phyloP scores from a whole-genome alignment of 1,140 invertebrate genomes.

The Cepaea nemoralis region DNA sequence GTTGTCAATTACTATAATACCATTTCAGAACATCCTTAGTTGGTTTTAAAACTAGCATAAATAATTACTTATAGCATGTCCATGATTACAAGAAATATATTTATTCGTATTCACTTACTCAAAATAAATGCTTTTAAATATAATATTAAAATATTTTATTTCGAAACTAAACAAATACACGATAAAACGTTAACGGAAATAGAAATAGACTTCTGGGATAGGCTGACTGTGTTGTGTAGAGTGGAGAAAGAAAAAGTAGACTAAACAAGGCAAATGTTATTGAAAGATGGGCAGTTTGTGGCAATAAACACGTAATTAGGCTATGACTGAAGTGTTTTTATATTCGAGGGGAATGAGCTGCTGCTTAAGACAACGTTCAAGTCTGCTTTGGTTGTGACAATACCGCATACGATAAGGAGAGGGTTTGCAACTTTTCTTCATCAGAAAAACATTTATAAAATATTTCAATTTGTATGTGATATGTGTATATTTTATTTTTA shows the following conservation, averaged over 20 bases:
- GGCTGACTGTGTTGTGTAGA: slow-evolving; percentile 21
- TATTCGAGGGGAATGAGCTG: background rate
- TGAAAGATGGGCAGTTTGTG: background rate
- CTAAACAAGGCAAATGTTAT: background rate
- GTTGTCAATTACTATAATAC: too few relatives aligned
- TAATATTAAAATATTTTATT: too few relatives aligned
- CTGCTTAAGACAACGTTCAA: background rate
- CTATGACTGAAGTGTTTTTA: background rate
- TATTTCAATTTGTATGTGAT: slow-evolving; percentile 16
- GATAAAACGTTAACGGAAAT: slow-evolving; percentile 22
- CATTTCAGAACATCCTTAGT: too few relatives aligned
- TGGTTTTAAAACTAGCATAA: too few relatives aligned
- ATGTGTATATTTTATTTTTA: background rate
- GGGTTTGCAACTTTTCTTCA: slow-evolving; percentile 8
- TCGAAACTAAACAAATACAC: slow-evolving; percentile 20
- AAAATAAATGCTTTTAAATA: too few relatives aligned
- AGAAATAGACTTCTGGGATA: slow-evolving; percentile 10
- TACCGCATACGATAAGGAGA: slow-evolving; percentile 34
- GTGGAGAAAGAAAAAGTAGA: slow-evolving; percentile 7
- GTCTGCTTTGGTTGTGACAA: background rate
- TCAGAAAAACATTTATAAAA: slow-evolving; percentile 19
- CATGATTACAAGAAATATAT: too few relatives aligned
- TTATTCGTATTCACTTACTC: too few relatives aligned
- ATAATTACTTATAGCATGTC: too few relatives aligned
- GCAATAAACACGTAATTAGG: background rate